phyloP scores from a whole-genome alignment of 2,888 invertebrate species.

The Patella caerulea region DNA sequence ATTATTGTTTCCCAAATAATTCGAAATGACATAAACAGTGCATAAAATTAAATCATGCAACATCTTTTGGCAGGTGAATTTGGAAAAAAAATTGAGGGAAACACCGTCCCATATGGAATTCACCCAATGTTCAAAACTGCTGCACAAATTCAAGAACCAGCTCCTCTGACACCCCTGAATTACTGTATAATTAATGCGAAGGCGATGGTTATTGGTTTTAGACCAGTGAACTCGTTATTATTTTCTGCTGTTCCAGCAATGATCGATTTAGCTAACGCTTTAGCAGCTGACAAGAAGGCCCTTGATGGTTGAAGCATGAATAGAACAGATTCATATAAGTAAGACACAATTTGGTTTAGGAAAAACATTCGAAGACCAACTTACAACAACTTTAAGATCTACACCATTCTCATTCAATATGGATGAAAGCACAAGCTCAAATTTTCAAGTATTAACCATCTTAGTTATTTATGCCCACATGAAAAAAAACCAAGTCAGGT shows the following conservation, averaged over 20 bases:
- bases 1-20: too few species aligned
- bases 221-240: constrained; percentile 32
- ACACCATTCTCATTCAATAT: constrained; percentile 35
- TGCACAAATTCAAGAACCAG: not conserved
- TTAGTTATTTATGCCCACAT: constrained; percentile 31
- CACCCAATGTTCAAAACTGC: too few species aligned
- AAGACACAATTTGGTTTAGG: constrained; percentile 32
- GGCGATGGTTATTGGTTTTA: constrained; percentile 29
- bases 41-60: too few species aligned
- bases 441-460: constrained; percentile 31
- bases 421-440: constrained; percentile 31
- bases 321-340: constrained; percentile 34
- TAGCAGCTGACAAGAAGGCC: constrained; percentile 34
- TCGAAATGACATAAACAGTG: too few species aligned
- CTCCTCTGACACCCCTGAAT: constrained; percentile 24
- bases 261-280: constrained; percentile 32
- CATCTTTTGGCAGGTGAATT: too few species aligned
- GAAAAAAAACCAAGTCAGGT: constrained; percentile 22
- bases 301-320: constrained; percentile 30
- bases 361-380: constrained; percentile 17
- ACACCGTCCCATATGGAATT: too few species aligned
- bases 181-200: constrained; percentile 28
- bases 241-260: constrained; percentile 30
- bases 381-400: constrained; percentile 16
- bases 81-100: too few species aligned